Base-by-base conservation (phyloP, 2,113 vertebrate species). In the Gnathonemus echidnorhynchus region DNA sequence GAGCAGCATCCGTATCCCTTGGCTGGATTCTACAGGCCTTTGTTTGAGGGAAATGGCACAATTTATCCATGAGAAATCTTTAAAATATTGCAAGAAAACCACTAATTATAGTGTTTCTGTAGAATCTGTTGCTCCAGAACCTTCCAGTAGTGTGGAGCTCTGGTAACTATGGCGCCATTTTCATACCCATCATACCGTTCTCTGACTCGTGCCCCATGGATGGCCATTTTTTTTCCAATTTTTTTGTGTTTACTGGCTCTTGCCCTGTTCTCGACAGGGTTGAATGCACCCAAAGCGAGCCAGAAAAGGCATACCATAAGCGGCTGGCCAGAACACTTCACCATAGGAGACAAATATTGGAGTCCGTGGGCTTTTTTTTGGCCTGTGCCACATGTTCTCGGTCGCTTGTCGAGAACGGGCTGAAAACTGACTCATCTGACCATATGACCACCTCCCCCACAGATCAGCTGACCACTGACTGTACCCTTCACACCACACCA, bases 401-500 rank as follows among this genome's bases (percentile, higher is more conserved):
- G 13, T 42, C 2, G 35, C 74, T 80, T 80, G 74, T 39, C 1
- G 74, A 42, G 74, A 80, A 17, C 15, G 15, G 74, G 74, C 31
- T 80, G 74, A 80, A 80, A 42, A 42, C 74, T 80, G 74, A 80
- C 35, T 80, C 74, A 80, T 80, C 74, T 80, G 74, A 39, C 74
- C 74, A 80, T 80, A 80, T n/a, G 62, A 70, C 62, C 62, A 70
- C 62, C 62, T 31, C 62, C 62, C 62, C 62, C n/a, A 70, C 62
- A 31, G 27, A 31, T 70, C 62, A 70, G 62, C 62, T 70, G 27
- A 70, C 62, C 27, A 70, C 62, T 70, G 27, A 70, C 62, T 70
- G 62, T 70, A 31, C 62, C 62, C 27, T 70, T 27, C 27, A 31
- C n/a, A 70, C 9, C n/a, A 70, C 62, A 70, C 74, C 15, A 80